phyloP scores from a whole-genome alignment of 2,113 vertebrate genomes.

The Mustelus asterias region DNA sequence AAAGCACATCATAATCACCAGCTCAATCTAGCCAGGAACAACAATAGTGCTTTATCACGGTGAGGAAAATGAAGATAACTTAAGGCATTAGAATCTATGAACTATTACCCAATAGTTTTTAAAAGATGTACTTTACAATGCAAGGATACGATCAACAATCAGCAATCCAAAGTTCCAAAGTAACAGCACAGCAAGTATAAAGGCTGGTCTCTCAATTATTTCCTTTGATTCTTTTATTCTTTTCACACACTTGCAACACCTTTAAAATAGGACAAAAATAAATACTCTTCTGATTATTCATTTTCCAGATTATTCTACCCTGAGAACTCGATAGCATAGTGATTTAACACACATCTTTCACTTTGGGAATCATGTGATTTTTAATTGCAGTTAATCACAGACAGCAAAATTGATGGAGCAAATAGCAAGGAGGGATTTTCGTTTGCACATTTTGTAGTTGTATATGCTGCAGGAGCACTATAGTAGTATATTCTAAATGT shows the following conservation, averaged over 20 bases:
- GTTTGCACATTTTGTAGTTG: background rate
- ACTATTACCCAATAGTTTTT: background rate
- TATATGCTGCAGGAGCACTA: background rate
- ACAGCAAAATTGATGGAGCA: background rate
- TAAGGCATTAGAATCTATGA: background rate
- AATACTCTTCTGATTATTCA: background rate
- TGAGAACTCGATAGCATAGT: too few relatives aligned
- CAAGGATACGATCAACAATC: slow-evolving; percentile 94
- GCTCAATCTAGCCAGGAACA: background rate
- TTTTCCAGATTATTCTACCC: background rate
- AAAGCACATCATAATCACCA: background rate
- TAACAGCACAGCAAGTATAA: slow-evolving; percentile 76
- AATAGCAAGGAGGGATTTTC: background rate
- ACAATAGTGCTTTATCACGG: background rate
- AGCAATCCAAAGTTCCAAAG: slow-evolving; percentile 91
- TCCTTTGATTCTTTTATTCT: slow-evolving; percentile 64
- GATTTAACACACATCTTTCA: background rate
- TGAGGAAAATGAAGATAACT: background rate
- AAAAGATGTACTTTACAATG: background rate
- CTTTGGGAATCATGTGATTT: background rate
- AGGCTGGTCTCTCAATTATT: slow-evolving; percentile 63
- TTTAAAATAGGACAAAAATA: slow-evolving; percentile 44
- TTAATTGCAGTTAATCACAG: background rate
- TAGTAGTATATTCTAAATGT: background rate
- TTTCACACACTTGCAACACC: slow-evolving; percentile 74